A percentile compares a stretch with the other conserved stretches of the same genome.
Evolutionary conservation across 2,888 invertebrate genomes (phyloP).

Genomic region (Entomobrya multifasciata): DNA sequence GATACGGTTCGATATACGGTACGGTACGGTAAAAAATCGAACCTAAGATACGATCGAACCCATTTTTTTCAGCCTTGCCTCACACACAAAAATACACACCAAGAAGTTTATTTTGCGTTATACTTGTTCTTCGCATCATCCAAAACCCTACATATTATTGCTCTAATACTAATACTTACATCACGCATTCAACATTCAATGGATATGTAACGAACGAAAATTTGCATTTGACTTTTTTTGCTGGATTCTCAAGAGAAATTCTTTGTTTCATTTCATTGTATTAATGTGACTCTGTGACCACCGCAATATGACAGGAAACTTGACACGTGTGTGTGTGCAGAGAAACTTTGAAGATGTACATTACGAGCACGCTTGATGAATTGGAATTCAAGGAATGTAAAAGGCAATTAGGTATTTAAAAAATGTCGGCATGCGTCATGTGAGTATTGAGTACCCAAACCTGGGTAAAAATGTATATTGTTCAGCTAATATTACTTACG

Average conservation of each 20-base stretch:
- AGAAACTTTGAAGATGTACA: background rate
- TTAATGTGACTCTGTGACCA: slow-evolving; percentile 8
- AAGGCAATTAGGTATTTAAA: too few species aligned
- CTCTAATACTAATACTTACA: slow-evolving; percentile 29
- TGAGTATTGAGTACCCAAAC: too few species aligned
- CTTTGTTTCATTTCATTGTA: background rate
- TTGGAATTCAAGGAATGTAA: background rate
- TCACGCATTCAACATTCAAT: background rate
- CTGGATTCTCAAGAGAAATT: slow-evolving; percentile 15
- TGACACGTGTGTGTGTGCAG: background rate
- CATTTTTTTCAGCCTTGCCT: too few species aligned
- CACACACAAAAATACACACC: too few species aligned
- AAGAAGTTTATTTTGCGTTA: slow-evolving; percentile 2
- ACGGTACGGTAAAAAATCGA: too few species aligned
- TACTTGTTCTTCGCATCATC: background rate
- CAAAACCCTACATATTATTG: too few species aligned
- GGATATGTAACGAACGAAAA: slow-evolving; percentile 17
- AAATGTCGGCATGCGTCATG: too few species aligned
- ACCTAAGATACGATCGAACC: too few species aligned
- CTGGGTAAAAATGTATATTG: too few species aligned
- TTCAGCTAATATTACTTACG: too few species aligned
- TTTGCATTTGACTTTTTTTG: slow-evolving; percentile 31
- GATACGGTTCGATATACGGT: too few species aligned
- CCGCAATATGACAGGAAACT: slow-evolving; percentile 35
- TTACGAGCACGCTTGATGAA: background rate